Conservation (phyloP, 2,797 vertebrate species). For the Neostethus bicornis region DNA sequence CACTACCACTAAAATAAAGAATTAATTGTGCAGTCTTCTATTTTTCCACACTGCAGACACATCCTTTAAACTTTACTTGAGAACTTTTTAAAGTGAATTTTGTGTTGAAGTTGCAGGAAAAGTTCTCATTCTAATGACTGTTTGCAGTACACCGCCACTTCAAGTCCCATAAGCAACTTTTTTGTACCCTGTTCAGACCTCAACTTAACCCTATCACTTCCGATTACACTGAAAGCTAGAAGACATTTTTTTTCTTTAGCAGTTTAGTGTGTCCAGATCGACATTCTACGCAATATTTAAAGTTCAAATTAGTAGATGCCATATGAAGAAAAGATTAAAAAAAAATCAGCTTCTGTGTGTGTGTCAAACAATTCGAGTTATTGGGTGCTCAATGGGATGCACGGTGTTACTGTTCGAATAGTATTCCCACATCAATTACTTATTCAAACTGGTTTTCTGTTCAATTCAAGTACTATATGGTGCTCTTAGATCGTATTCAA, state of each 20-base stretch:
- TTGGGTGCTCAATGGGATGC: no score
- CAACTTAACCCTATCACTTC: slow-evolving; percentile 5
- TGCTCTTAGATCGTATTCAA: no score
- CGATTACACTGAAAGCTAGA: neutral
- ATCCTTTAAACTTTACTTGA: neutral
- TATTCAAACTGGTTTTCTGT: no score
- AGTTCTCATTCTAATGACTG: neutral
- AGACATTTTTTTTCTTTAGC: neutral
- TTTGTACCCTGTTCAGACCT: neutral
- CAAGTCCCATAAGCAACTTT: neutral
- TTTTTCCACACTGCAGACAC: neutral
- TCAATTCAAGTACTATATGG: no score
- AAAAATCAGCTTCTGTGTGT: no score
- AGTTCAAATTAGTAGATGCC: neutral
- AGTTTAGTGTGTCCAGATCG: neutral
- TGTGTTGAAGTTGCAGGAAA: neutral
- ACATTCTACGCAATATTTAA: slow-evolving; percentile 3
- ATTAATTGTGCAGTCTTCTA: neutral
- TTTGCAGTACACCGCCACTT: neutral
- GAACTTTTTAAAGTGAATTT: neutral
- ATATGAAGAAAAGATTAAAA: neutral
- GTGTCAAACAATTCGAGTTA: no score
- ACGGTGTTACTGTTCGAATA: no score
- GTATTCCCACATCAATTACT: no score
- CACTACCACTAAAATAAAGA: neutral